phyloP scores from a whole-genome alignment of 2,888 invertebrate genomes.

The Itoplectis maculator region DNA sequence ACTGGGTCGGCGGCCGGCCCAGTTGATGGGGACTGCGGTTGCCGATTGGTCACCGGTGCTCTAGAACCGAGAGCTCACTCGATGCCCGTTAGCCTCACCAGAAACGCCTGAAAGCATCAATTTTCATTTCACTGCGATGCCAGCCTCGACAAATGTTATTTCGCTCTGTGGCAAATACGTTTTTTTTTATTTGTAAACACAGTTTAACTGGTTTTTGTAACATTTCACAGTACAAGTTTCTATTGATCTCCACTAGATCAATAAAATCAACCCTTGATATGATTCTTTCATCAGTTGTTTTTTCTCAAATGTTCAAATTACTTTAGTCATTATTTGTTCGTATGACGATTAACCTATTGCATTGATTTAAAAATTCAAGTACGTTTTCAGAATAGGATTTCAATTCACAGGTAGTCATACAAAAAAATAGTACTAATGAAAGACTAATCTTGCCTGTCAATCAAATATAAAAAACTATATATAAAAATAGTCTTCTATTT shows the following conservation, averaged over 20 bases:
- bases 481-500: too few relatives aligned
- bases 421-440: too few relatives aligned
- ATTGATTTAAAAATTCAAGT: too few relatives aligned
- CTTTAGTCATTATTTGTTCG: too few relatives aligned
- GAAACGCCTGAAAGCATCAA: background rate
- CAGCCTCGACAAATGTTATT: background rate
- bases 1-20: conserved; percentile 77
- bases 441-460: too few relatives aligned
- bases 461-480: too few relatives aligned
- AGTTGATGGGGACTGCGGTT: conserved; percentile 69
- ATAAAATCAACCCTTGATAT: background rate
- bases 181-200: background rate
- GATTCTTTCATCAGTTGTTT: too few relatives aligned
- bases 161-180: background rate
- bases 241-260: background rate
- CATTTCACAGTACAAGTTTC: background rate
- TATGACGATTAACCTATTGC: too few relatives aligned
- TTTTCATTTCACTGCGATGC: background rate
- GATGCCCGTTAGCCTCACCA: conserved; percentile 23
- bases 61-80: conserved; percentile 21
- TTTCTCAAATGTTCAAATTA: too few relatives aligned
- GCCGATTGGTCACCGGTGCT: conserved; percentile 49
- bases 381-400: too few relatives aligned
- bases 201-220: background rate
- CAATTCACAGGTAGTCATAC: too few relatives aligned